Percentiles rank a stretch among this genome's conserved stretches.
Evolutionary conservation across 2,888 invertebrate species (phyloP).

Genomic region (Coelinius sp.): DNA sequence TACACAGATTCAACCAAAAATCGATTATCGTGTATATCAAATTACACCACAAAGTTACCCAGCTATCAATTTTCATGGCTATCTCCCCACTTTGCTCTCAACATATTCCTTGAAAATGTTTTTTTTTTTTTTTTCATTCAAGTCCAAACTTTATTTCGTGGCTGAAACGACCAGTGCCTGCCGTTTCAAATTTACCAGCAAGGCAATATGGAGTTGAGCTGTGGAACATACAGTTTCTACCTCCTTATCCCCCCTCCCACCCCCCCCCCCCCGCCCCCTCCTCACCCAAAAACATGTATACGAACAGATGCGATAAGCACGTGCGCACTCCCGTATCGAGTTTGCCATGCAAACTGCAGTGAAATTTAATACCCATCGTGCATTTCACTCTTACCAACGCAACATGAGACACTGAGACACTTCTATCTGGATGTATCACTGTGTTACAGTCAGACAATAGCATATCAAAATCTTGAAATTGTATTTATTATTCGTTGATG

Average conservation of each 20-base stretch:
- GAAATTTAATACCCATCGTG: slow-evolving; percentile 48
- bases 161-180: background rate
- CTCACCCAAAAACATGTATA: slow-evolving; percentile 7
- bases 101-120: background rate
- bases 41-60: background rate
- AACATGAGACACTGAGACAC: slow-evolving; percentile 17
- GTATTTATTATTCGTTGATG: background rate
- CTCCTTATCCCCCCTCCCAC: too few relatives aligned
- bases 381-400: background rate
- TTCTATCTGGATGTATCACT: slow-evolving; percentile 16
- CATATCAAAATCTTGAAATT: background rate
- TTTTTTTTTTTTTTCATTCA: background rate
- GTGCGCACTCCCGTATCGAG: slow-evolving; percentile 30
- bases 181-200: slow-evolving; percentile 24
- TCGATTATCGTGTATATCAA: background rate
- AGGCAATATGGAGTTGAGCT: slow-evolving; percentile 20
- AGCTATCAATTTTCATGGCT: background rate
- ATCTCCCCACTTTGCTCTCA: background rate
- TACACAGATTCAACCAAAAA: background rate
- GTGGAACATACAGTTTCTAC: slow-evolving; percentile 3
- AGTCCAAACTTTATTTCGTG: slow-evolving; percentile 2
- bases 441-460: background rate
- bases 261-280: background rate
- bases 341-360: slow-evolving; percentile 40
- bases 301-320: slow-evolving; percentile 36